A percentile compares a stretch with the other conserved stretches of the same genome.
Conservation (phyloP, 2,888 invertebrate genomes). For the Tetragnatha montana region DNA sequence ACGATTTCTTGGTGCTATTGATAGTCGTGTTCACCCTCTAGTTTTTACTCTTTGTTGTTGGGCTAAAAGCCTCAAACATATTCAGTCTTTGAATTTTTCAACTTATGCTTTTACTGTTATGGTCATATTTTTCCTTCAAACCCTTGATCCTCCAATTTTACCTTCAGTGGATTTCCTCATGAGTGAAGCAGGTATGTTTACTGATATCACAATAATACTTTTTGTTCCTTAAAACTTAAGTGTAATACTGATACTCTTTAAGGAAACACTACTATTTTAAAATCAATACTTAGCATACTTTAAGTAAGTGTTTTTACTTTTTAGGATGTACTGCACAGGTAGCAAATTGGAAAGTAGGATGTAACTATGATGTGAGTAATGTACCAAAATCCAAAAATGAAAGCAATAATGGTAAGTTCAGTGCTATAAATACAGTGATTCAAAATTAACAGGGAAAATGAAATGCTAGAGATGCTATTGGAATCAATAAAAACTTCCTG, state of each 20-base stretch:
- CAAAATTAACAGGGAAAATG: no score
- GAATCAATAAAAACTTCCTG: no score
- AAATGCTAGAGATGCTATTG: no score
- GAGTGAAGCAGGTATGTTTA: constrained; percentile 11
- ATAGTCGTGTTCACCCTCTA: constrained; percentile 17
- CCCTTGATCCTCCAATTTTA: constrained; percentile 30
- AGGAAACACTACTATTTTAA: not conserved
- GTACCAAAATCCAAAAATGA: not conserved
- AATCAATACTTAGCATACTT: not conserved
- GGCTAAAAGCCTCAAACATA: constrained; percentile 8
- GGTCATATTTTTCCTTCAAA: constrained; percentile 49
- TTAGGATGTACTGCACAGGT: not conserved
- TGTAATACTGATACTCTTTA: no score
- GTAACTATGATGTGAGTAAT: not conserved
- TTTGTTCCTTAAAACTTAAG: no score
- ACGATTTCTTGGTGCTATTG: not conserved
- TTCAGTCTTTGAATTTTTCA: not conserved
- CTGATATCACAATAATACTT: no score
- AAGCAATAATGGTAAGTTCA: not conserved
- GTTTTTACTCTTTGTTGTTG: constrained; percentile 21
- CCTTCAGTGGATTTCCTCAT: constrained; percentile 31
- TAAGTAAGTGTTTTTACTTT: not conserved
- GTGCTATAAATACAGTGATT: no score
- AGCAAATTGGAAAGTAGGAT: not conserved
- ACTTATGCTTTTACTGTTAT: constrained; percentile 40